phyloP scores from a whole-genome alignment of 2,113 vertebrate genomes.

The Riparia riparia region DNA sequence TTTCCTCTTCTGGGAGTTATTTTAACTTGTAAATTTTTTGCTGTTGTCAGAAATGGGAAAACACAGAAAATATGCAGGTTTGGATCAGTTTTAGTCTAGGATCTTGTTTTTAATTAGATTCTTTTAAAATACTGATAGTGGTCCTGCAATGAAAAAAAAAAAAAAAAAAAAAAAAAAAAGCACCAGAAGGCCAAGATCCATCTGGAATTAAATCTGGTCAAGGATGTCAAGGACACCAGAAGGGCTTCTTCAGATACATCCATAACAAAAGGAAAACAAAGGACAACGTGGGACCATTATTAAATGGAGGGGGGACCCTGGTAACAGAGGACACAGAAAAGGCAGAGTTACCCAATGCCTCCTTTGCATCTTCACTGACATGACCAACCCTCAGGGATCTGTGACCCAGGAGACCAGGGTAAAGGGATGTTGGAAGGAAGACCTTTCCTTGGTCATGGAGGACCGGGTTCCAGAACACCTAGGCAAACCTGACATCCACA shows the following conservation, averaged over 20 bases:
- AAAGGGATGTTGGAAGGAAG: background rate
- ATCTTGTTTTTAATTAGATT: background rate
- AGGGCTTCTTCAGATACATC: background rate
- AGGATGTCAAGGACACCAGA: background rate
- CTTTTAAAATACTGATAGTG: background rate
- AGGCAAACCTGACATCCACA: background rate
- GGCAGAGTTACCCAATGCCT: background rate
- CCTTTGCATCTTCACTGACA: background rate
- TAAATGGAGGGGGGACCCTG: background rate
- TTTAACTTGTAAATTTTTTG: slow-evolving; percentile 9
- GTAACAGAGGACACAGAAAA: background rate
- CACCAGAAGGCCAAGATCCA: background rate
- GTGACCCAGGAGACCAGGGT: background rate
- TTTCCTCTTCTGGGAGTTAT: slow-evolving; percentile 10
- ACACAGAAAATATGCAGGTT: background rate
- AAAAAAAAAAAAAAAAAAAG: background rate
- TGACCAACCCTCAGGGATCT: background rate
- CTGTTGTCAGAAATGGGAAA: slow-evolving; percentile 28
- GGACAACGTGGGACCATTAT: background rate
- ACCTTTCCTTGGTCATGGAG: background rate
- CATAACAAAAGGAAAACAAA: background rate
- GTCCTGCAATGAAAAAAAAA: background rate
- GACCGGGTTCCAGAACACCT: background rate
- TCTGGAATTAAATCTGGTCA: background rate
- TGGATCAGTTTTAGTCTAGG: background rate